Evolutionary conservation across 2,888 invertebrate genomes (phyloP), one percentile per base, ranked within the genome.

Genomic region (Drosophila nr. medialis): DNA sequence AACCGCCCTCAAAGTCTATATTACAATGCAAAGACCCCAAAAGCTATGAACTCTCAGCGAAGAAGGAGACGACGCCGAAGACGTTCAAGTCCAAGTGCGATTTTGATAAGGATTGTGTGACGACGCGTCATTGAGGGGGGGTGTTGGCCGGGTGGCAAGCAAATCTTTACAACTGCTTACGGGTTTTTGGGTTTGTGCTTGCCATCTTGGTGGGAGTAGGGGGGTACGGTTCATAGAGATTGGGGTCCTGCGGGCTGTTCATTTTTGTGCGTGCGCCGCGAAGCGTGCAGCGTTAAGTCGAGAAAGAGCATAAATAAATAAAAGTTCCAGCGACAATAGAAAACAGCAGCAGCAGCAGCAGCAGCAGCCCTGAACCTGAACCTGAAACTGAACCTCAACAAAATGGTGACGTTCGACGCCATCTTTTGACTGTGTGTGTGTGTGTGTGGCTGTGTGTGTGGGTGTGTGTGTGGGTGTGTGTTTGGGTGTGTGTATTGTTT

Each of bases 211-310:
- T 8, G 11, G 21, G 11, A 5, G 49, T 8, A 1, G 36, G 18
- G 3, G 50, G 8, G 45, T 24, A 4, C 15, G 4, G 24, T 45
- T 45, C 45, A 24, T 45, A 45, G 13, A 62, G 54, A 53, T 29
- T 45, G 38, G 51, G n/a, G 32, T 48, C 24, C 34, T 58, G 29
- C 27, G 32, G 24, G 49, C n/a, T 27, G 32, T 50, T 18, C 50
- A 49, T 40, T 50, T 38, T 62, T 75, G 71, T 80, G 78, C 68
- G 72, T 81, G 83, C 65, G 81, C 81, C 80, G 73, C 83, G 75
- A 87, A 82, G 90, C 85, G 90, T 86, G 75, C 88, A 86, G 90
- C 90, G 88, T 85, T 87, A 89, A 89, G 85, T 86, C 85, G 85
- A 89, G 89, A 85, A 85, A 75, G 84, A 89, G 89, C 89, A 89